Evolutionary conservation across 1,140 invertebrate species (phyloP).

Genomic region (Drosophila virilis): DNA sequence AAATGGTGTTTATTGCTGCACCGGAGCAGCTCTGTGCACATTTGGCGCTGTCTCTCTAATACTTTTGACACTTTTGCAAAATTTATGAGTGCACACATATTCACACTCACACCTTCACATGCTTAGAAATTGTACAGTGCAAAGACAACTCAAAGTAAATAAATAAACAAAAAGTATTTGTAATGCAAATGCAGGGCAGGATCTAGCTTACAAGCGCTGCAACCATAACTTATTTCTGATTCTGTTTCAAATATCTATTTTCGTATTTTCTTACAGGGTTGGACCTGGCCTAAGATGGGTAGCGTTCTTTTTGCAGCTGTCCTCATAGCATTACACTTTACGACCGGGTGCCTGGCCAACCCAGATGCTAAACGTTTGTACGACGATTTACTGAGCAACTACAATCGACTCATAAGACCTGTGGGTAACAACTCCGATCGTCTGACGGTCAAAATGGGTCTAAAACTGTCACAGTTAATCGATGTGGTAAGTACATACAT

Average conservation of each 20-base stretch:
- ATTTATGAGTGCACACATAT: conserved; percentile 56
- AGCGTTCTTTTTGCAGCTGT: conserved; percentile 89
- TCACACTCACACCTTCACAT: conserved; percentile 3
- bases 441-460: conserved; percentile 97
- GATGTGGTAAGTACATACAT: conserved; percentile 94
- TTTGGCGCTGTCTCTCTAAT: conserved; percentile 52
- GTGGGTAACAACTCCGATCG: conserved; percentile 98
- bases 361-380: conserved; percentile 97
- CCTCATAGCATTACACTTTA: conserved; percentile 88
- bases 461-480: conserved; percentile 98
- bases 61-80: conserved; percentile 77
- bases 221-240: conserved; percentile 54
- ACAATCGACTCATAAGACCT: conserved; percentile 98
- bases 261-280: conserved; percentile 86
- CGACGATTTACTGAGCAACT: conserved; percentile 97
- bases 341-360: conserved; percentile 89
- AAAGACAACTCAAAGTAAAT: conserved; percentile 27
- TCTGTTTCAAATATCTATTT: conserved; percentile 14
- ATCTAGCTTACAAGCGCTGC: conserved; percentile 19
- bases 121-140: conserved; percentile 19
- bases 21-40: conserved; percentile 38
- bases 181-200: conserved; percentile 26
- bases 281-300: conserved; percentile 93
- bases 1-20: conserved; percentile 79
- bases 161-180: conserved; percentile 23